A percentile compares a stretch with the other conserved stretches of the same genome.
Conservation (phyloP, 1,140 invertebrate species). For the Diachasmimorpha longicaudata region DNA sequence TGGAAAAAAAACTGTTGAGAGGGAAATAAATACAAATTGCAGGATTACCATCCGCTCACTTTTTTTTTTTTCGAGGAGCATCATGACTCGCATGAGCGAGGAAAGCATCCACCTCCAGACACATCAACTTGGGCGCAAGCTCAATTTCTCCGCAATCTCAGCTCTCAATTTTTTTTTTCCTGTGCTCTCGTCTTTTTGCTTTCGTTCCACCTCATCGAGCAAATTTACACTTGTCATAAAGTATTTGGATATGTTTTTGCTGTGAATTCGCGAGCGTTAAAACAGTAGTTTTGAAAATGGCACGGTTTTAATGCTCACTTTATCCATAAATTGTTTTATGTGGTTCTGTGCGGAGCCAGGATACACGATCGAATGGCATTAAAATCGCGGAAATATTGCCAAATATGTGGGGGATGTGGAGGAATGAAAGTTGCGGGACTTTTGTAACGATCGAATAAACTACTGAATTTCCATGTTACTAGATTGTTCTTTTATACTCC, state of each 20-base stretch:
- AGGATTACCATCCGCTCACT: conserved; percentile 54
- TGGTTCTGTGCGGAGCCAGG: conserved; percentile 11
- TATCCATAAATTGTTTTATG: conserved; percentile 41
- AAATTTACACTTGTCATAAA: conserved; percentile 22
- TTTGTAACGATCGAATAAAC: conserved; percentile 21
- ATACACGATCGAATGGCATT: conserved; percentile 34
- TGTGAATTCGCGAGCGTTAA: background rate
- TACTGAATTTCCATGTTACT: background rate
- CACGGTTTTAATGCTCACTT: conserved; percentile 39
- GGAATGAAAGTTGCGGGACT: conserved; percentile 34
- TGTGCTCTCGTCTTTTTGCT: background rate
- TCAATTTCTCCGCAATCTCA: background rate
- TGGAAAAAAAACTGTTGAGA: conserved; percentile 44
- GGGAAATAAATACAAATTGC: conserved; percentile 65
- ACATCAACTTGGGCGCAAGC: background rate
- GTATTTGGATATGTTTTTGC: conserved; percentile 23
- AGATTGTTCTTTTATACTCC: background rate
- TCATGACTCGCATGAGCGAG: conserved; percentile 23
- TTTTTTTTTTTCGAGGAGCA: conserved; percentile 7
- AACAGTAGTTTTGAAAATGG: conserved; percentile 21
- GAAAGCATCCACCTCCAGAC: conserved; percentile 17
- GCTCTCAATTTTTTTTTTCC: background rate
- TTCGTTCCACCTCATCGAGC: conserved; percentile 21
- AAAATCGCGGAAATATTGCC: conserved; percentile 45
- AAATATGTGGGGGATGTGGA: conserved; percentile 16